These are phyloP conservation scores for Rhopalosiphum nymphaeae DNA, from an alignment of 2,888 invertebrate species.

Conservation along the genomic window DNA sequence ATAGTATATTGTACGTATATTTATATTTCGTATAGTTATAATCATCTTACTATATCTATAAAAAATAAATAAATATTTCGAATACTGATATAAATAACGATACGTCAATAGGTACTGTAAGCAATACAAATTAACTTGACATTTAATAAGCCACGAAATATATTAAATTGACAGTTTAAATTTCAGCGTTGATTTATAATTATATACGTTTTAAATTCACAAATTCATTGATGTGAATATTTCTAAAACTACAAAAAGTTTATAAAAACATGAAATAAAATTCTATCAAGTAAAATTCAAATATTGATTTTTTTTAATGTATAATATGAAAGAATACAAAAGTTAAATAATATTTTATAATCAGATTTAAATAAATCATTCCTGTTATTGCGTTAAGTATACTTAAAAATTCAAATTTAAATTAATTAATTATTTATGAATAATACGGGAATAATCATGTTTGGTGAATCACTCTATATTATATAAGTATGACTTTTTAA, in stretches of 20 bases:
- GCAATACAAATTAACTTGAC: not conserved
- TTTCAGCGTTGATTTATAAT: not conserved
- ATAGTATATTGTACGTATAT: not conserved
- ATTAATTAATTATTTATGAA: not conserved
- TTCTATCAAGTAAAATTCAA: not conserved
- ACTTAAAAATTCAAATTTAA: not conserved
- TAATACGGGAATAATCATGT: not conserved
- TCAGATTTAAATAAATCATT: not conserved
- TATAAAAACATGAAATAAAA: not conserved
- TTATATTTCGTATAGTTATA: not conserved
- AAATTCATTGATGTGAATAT: not conserved
- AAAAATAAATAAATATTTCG: not conserved
- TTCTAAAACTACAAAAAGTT: not conserved
- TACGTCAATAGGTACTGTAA: not conserved
- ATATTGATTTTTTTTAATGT: not conserved
- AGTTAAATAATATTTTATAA: not conserved
- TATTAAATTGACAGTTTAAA: not conserved
- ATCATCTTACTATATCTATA: not conserved
- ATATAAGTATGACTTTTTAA: not conserved
- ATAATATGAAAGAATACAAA: not conserved
- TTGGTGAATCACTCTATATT: not conserved
- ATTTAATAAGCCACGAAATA: not conserved
- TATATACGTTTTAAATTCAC: not conserved
- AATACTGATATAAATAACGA: not conserved
- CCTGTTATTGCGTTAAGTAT: not conserved